phyloP scores from a whole-genome alignment of 1,140 invertebrate genomes.

The Plectrocnemia conspersa region DNA sequence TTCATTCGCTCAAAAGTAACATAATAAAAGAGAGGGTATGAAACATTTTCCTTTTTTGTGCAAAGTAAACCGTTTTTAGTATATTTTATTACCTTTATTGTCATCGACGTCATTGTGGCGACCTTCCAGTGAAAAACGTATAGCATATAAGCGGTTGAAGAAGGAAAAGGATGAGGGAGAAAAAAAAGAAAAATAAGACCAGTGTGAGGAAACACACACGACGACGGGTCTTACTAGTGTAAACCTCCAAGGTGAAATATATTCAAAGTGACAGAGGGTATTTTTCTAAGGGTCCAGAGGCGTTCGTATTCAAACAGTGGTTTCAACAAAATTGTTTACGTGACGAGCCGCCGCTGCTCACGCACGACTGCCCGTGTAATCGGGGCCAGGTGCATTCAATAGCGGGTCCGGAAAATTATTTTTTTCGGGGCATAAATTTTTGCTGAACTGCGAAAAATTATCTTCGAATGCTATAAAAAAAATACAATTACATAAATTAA shows the following conservation, averaged over 20 bases:
- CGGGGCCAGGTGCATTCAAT: not conserved
- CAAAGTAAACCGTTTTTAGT: no score
- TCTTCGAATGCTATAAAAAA: no score
- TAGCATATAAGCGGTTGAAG: not conserved
- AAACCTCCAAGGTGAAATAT: conserved; percentile 30
- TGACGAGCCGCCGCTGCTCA: conserved; percentile 20
- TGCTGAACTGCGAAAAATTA: no score
- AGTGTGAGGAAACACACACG: not conserved
- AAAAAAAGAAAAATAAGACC: not conserved
- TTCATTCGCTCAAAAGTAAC: no score
- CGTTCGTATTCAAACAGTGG: conserved; percentile 34
- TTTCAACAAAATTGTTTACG: conserved; percentile 34
- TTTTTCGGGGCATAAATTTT: no score
- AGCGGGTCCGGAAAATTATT: not conserved
- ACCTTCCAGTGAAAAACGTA: not conserved
- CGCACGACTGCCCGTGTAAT: conserved; percentile 1
- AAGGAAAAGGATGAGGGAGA: not conserved
- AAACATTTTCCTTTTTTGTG: no score
- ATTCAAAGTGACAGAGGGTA: conserved; percentile 31
- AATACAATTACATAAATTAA: no score
- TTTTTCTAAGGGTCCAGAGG: conserved; percentile 24
- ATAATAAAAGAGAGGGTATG: no score
- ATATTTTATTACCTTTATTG: not conserved
- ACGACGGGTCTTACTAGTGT: conserved; percentile 10
- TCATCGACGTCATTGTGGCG: not conserved